Evolutionary conservation across 35 echinoderm and acorn worm genomes (phyloP), one percentile per base, ranked within the genome.

Genomic region (Lytechinus pictus): DNA sequence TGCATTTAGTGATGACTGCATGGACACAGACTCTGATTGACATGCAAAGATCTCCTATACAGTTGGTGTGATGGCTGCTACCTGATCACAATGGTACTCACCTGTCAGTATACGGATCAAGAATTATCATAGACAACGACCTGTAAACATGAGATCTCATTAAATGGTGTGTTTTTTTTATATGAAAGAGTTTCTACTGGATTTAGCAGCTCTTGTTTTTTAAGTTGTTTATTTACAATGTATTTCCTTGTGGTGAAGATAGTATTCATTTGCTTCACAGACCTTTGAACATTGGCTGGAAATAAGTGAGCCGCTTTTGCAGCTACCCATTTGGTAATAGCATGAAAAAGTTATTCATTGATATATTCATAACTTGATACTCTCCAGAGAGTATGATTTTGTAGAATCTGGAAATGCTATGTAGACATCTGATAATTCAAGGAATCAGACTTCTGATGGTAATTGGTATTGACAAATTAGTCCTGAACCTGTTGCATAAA

Each of bases 1-100:
- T 33, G 92, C 92, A 27, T 93, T 93, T 93, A 93, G 92, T 93
- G 92, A 93, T 57, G 92, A 93, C 92, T 93, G 92, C 54, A 93
- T 93, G 92, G 92, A 93, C n/a, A 33, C 53, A 10, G 92, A 93
- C 24, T 93, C 92, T 5, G 92, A 93, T 10, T 93, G 92, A 93
- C 28, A 8, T 44, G 27, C 9, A 19, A 21, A 71, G 6, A 21
- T 71, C 61, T 44, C 2, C 33, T 71, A 21, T 21, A 19, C 14
- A 6, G 66, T 79, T 79, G 66, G 19, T 79, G 66, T 24, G 8
- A 79, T 79, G 66, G 66, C 21, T 79, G 8, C 4, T 79, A 79
- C 66, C 21, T 79, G 66, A 16, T 24, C 66, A 79, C 19, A 79
- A 24, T 24, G 66, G 66, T 7, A 14, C 19, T 7, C 16, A 24